Conservation (phyloP, 1,140 invertebrate genomes). For the Chironomus striatipennis region DNA sequence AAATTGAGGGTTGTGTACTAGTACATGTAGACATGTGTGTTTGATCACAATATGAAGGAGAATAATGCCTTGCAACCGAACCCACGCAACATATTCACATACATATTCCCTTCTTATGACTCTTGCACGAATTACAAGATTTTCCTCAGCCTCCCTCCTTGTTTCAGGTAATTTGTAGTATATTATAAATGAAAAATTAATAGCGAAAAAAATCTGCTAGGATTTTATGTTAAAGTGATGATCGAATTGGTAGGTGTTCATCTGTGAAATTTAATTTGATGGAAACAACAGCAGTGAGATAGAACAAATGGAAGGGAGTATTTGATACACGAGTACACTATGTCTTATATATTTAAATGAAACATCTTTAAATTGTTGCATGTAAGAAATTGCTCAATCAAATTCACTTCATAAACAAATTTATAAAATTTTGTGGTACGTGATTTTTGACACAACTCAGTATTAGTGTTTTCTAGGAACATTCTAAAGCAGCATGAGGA, state of each 20-base stretch:
- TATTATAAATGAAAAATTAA: constrained; percentile 16
- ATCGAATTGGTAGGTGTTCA: constrained; percentile 21
- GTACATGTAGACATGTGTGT: neutral
- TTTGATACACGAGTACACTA: no score
- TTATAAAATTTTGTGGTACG: no score
- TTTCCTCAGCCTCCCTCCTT: neutral
- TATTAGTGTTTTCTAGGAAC: no score
- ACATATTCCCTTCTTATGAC: neutral
- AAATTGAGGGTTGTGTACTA: neutral
- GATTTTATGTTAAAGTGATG: neutral
- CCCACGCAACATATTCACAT: neutral
- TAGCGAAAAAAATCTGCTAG: constrained; percentile 4
- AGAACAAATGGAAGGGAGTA: no score
- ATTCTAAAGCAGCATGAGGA: no score
- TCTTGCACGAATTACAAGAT: neutral
- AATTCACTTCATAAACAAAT: no score
- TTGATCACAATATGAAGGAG: neutral
- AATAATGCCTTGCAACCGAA: neutral
- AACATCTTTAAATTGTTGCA: no score
- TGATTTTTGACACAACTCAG: no score
- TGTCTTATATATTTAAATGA: no score
- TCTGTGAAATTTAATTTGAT: constrained; percentile 21
- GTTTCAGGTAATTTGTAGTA: neutral
- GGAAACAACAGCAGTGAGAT: neutral
- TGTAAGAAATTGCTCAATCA: no score